Conservation (phyloP, 2,888 invertebrate genomes). For the Leucophenga montana region DNA sequence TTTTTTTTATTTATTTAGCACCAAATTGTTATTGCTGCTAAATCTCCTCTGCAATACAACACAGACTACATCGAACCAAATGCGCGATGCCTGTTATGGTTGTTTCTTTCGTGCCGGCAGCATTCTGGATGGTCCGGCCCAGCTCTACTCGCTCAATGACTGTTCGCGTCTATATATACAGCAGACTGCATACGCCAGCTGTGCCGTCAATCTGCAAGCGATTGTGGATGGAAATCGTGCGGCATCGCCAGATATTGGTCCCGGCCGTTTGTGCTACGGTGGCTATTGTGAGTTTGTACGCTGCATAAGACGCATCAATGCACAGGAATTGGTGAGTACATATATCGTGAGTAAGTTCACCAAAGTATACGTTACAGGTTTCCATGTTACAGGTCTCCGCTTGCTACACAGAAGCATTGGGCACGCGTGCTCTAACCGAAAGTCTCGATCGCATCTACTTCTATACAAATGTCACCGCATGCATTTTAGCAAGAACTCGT, state of each 20-base stretch:
- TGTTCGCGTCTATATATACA: constrained; percentile 76
- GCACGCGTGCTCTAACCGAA: constrained; percentile 45
- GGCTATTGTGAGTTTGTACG: constrained; percentile 79
- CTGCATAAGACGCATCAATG: constrained; percentile 76
- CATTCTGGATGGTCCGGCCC: constrained; percentile 75
- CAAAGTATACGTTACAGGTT: not conserved
- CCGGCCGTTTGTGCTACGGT: constrained; percentile 73
- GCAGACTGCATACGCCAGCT: constrained; percentile 75
- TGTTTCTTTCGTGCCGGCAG: constrained; percentile 78
- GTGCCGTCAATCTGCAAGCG: constrained; percentile 75
- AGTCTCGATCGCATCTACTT: constrained; percentile 64
- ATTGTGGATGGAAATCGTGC: constrained; percentile 46
- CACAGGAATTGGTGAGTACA: constrained; percentile 75
- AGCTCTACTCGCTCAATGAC: constrained; percentile 74
- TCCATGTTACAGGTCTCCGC: constrained; percentile 51
- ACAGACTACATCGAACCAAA: constrained; percentile 76
- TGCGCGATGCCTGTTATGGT: constrained; percentile 78
- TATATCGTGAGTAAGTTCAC: not conserved
- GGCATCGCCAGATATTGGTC: constrained; percentile 24
- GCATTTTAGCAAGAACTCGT: constrained; percentile 78
- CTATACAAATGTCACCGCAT: constrained; percentile 79
- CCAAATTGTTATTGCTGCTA: constrained; percentile 75
- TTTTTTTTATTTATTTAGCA: constrained; percentile 51
- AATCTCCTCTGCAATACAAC: constrained; percentile 79
- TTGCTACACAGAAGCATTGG: constrained; percentile 52